Base-by-base conservation (phyloP, 2,113 vertebrate genomes). In the Pleuronectes platessa region DNA sequence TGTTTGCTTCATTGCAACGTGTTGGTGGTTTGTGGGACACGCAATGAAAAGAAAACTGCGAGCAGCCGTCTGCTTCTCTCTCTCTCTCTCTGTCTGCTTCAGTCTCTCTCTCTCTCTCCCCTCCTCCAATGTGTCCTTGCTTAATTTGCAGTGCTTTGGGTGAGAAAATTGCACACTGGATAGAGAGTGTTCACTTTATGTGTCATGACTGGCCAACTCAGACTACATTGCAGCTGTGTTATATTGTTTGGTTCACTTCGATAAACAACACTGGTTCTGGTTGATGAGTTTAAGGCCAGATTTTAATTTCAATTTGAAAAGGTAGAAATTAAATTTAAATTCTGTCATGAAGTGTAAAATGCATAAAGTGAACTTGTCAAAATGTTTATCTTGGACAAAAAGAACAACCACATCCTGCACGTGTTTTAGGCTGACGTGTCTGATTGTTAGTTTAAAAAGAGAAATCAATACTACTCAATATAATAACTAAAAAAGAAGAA, bases 1-100 rank as follows among this genome's bases (percentile, higher is more conserved):
- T 86, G 80, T 86, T 90, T 89, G 77, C 69, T 86, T 79, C 64
- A 59, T 21, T 82, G 80, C 78, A 47, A 83, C 56, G 78, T 87
- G 78, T 79, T 81, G 49, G 83, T 17, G 79, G 82, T 86, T 88
- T 90, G 88, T 68, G 86, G 88, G 77, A 76, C 51, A 64, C 45
- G 11, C 68, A 72, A 63, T 62, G 71, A 85, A 86, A 83, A 85
- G 74, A 80, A 86, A 83, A 88, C 45, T 65, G 70, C 18, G 11
- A 72, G 81, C 67, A 55, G 61, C 78, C 27, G 20, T 56, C 23
- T 74, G 14, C 63, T 21, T 68, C 45, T 78, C 27, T 61, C 49
- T 31, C 49, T 31, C 27, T 31, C 27, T 18, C 24, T 42, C n/a
- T 20, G 4, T 11, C 18, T 55, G 2, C 11, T 15, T 27, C 56